Base-by-base conservation (phyloP, 2,888 invertebrate genomes). In the Liposcelis brunnea region DNA sequence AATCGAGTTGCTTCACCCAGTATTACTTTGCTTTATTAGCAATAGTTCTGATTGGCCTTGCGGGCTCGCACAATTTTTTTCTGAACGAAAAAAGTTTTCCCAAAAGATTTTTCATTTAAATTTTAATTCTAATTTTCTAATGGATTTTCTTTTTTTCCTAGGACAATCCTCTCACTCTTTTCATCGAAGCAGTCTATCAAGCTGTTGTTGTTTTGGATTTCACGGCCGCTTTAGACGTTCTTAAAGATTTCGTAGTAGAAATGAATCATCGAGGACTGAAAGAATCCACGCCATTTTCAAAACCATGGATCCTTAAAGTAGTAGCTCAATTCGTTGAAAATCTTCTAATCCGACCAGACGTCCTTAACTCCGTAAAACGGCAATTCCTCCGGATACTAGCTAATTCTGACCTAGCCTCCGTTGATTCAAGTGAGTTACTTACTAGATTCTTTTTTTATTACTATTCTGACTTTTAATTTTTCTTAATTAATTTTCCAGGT, bases 211-310 rank as follows among this genome's bases (percentile, higher is more conserved):
- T 19, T 12, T 21, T 12, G 21, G 40, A 40, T 19, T 12, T n/a
- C 12, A n/a, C 15, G 7, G 40, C 19, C 7, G 40, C 40, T 18
- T 14, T 40, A 6, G n/a, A 19, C 40, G 16, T 18, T 6, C 40
- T 40, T n/a, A 40, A 40, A 19, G 19, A 14, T 19, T 40, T 40
- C 21, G 40, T 40, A n/a, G 16, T 18, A n/a, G 40, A 40, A 21
- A 40, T 40, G 40, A 21, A 18, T 6, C 40, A 14, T 6, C 19
- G 16, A n/a, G 40, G 40, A 10, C 3, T n/a, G 12, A 16, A 19
- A n/a, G 40, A 40, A 21, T 26, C 26, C 5, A 26, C 26, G 4
- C 26, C 26, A 6, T 26, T 26, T 26, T 26, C 26, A 4, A 26
- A 26, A 8, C 5, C 26, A 4, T 40, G 40, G 40, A 11, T 40